Base-by-base conservation (phyloP, 2,797 vertebrate genomes). In the Gambusia yucatana region DNA sequence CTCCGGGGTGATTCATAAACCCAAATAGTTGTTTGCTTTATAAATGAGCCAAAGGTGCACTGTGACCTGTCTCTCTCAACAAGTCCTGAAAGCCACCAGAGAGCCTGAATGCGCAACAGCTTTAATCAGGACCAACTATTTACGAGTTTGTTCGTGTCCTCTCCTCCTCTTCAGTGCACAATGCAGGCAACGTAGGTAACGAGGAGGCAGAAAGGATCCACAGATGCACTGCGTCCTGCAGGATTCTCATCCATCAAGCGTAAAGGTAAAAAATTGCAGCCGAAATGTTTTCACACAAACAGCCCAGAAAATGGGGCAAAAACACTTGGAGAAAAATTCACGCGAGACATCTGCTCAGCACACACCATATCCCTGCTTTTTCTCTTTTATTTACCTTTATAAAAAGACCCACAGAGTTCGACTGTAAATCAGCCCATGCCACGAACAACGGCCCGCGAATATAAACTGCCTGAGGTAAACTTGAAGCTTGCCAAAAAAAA, bases 401-500 rank as follows among this genome's bases (percentile, higher is more conserved):
- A 16, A 77, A 84, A 86, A 77, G 77, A 72, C 57, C 6, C 84
- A 82, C 69, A 77, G 61, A 84, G 77, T 52, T 77, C 55, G 76
- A 75, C 85, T 87, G 83, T 48, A 85, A 83, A 86, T 87, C 73
- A 48, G 74, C 75, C 79, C 78, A 59, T 85, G 88, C 50, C 50
- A 52, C 83, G 72, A 73, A 82, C 61, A 82, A 82, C 71, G n/a
- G 78, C 84, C 71, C 78, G 76, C 77, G 84, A 87, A 86, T 85
- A 82, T 76, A 79, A 90, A 89, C 36, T 77, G 82, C 86, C 90
- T 78, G 69, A 76, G 87, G 86, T 84, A 59, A 33, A 28, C 78
- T 84, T 80, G 75, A 81, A 85, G 77, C 61, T 69, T 85, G 86
- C 85, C 90, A 83, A 79, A 79, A 85, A 90, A 77, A 82, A 78